phyloP scores from a whole-genome alignment of 2,797 vertebrate genomes.

The Lacerta agilis region DNA sequence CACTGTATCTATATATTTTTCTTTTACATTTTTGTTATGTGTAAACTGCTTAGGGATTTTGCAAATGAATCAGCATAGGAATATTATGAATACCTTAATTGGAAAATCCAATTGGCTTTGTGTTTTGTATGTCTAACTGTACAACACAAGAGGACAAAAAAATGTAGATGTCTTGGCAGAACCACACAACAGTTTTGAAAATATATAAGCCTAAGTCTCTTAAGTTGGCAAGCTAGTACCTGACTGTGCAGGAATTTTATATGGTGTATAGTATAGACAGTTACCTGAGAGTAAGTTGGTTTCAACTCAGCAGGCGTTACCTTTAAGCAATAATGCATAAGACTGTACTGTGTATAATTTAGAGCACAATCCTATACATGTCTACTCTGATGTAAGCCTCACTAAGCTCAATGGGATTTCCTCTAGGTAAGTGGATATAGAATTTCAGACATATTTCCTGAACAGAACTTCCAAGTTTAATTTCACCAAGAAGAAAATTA shows the following conservation, averaged over 20 bases:
- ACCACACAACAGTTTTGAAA: background rate
- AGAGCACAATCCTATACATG: background rate
- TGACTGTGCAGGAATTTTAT: background rate
- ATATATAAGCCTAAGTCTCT: background rate
- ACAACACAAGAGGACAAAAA: background rate
- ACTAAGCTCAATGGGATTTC: background rate
- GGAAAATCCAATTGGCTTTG: background rate
- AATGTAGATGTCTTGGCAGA: background rate
- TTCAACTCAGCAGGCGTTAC: background rate
- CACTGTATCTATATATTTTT: too few relatives aligned
- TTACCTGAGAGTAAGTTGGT: background rate
- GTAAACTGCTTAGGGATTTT: too few relatives aligned
- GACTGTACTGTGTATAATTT: background rate
- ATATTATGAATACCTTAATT: too few relatives aligned
- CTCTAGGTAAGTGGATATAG: background rate
- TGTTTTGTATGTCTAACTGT: background rate
- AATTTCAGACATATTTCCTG: background rate
- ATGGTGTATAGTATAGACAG: background rate
- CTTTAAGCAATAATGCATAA: background rate
- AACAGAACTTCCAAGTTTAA: background rate
- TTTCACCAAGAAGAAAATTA: conserved; percentile 25
- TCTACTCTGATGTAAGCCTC: too few relatives aligned
- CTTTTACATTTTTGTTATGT: too few relatives aligned
- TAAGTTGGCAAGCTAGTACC: background rate
- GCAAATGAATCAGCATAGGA: too few relatives aligned